These are phyloP conservation scores for Scelioninae gen. 2 DNA, from an alignment of 2,888 invertebrate species.

Conservation along the genomic window DNA sequence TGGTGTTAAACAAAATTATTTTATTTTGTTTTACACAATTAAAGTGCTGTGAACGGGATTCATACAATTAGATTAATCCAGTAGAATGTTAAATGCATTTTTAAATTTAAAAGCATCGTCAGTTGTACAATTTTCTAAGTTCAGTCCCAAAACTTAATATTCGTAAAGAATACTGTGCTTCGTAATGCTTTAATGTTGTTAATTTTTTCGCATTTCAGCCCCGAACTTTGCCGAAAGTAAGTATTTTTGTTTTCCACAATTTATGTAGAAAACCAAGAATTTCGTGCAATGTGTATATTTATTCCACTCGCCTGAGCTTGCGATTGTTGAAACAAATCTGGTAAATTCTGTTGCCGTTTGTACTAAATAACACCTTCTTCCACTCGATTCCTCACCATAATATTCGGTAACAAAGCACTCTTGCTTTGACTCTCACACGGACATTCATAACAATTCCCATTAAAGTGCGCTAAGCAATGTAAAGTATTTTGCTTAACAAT, in stretches of 20 bases:
- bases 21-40: slow-evolving; percentile 18
- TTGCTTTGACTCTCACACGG: slow-evolving; percentile 50
- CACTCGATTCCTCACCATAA: slow-evolving; percentile 58
- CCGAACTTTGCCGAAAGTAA: slow-evolving; percentile 61
- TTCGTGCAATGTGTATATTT: slow-evolving; percentile 36
- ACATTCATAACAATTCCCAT: slow-evolving; percentile 44
- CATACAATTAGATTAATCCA: too few species aligned
- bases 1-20: slow-evolving; percentile 42
- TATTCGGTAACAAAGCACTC: slow-evolving; percentile 52
- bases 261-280: slow-evolving; percentile 51
- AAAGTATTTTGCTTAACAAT: slow-evolving; percentile 52
- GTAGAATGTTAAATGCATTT: too few species aligned
- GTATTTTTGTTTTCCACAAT: slow-evolving; percentile 57
- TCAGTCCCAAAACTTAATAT: slow-evolving; percentile 55
- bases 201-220: slow-evolving; percentile 61
- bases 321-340: slow-evolving; percentile 52
- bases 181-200: slow-evolving; percentile 61
- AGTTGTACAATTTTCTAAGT: slow-evolving; percentile 19
- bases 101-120: slow-evolving; percentile 9
- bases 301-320: slow-evolving; percentile 34
- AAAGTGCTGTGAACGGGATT: too few species aligned
- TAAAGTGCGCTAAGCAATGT: slow-evolving; percentile 35
- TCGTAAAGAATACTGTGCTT: slow-evolving; percentile 57
- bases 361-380: slow-evolving; percentile 59
- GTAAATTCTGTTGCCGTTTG: slow-evolving; percentile 54